A percentile compares a stretch with the other conserved stretches of the same genome.
phyloP scores from a whole-genome alignment of 2,888 invertebrate genomes.

The Xestia sexstrigata region DNA sequence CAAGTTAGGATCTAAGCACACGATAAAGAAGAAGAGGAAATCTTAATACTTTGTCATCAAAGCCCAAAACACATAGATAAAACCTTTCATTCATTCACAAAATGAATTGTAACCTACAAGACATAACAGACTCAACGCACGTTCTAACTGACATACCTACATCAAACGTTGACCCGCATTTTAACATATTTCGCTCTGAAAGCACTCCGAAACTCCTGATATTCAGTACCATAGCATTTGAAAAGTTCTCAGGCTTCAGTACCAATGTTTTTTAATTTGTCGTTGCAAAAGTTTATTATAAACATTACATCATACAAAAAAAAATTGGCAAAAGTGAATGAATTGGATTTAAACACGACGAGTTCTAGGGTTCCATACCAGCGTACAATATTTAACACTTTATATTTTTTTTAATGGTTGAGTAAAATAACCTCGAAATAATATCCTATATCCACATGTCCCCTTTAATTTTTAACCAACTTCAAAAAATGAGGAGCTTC shows the following conservation, averaged over 20 bases:
- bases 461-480: too few species aligned
- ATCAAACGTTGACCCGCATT: conserved; percentile 31
- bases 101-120: neutral
- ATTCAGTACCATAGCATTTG: conserved; percentile 35
- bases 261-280: conserved; percentile 57
- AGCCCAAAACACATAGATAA: neutral
- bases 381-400: neutral
- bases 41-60: too few species aligned
- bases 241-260: conserved; percentile 46
- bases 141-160: neutral
- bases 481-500: too few species aligned
- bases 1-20: too few species aligned
- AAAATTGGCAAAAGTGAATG: neutral
- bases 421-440: neutral
- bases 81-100: neutral
- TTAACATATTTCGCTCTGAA: conserved; percentile 30
- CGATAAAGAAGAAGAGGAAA: too few species aligned
- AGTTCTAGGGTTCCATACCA: neutral
- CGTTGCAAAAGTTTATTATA: conserved; percentile 36
- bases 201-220: conserved; percentile 42
- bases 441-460: neutral
- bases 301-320: conserved; percentile 18
- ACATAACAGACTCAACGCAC: neutral
- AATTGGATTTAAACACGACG: neutral
- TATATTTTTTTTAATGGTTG: neutral